Percentiles rank a stretch among this genome's conserved stretches.
These are phyloP conservation scores for Turritopsis dohrnii DNA, from an alignment of 30 jellyfish, hydroid and myxozoan genomes.

Conservation along the genomic window DNA sequence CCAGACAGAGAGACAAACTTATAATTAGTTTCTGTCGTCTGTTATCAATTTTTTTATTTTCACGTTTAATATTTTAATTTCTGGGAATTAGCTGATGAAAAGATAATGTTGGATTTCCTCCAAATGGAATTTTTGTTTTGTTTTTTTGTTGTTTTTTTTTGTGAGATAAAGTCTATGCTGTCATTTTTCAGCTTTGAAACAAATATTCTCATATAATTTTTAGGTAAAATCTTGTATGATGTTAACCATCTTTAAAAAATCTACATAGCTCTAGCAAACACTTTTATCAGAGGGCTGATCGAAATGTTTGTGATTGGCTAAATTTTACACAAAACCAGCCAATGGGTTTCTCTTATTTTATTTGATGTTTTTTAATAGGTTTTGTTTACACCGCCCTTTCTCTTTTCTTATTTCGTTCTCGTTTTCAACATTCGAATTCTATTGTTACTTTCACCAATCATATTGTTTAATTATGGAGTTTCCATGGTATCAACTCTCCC, in stretches of 20 bases:
- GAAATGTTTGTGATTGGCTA: background rate
- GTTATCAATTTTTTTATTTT: background rate
- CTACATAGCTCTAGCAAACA: too few species aligned
- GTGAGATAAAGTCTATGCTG: too few species aligned
- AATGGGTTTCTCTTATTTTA: background rate
- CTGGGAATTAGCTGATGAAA: background rate
- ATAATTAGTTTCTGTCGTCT: background rate
- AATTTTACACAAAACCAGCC: background rate
- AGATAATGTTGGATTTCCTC: background rate
- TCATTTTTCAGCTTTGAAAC: too few species aligned
- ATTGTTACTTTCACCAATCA: background rate
- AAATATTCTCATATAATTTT: too few species aligned
- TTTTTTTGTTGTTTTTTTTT: background rate
- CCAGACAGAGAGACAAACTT: conserved; percentile 26
- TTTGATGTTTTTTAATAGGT: too few species aligned
- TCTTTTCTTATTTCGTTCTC: too few species aligned
- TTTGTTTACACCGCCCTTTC: background rate
- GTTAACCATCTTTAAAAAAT: too few species aligned
- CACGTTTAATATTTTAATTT: background rate
- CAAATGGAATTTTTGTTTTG: background rate
- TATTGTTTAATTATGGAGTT: background rate
- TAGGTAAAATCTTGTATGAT: too few species aligned
- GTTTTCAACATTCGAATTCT: background rate
- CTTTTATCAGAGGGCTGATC: too few species aligned
- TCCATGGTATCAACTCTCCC: background rate